Evolutionary conservation across 2,888 invertebrate genomes (phyloP).

Genomic region (Tridacna crocea): DNA sequence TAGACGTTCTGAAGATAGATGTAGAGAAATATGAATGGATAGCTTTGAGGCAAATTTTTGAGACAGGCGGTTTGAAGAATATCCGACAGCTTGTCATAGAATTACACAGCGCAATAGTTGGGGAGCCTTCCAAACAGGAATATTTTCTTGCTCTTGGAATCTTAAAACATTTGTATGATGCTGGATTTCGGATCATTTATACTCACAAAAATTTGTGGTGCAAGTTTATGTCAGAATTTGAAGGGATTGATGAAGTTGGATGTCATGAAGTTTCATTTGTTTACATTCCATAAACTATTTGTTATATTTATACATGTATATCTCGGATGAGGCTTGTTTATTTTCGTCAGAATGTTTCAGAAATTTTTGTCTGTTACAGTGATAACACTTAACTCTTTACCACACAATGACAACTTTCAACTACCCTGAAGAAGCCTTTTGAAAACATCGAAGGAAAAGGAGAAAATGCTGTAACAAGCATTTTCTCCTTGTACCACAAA

Average conservation of each 20-base stretch:
- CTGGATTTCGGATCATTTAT: slow-evolving; percentile 73
- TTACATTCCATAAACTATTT: slow-evolving; percentile 36
- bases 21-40: slow-evolving; percentile 78
- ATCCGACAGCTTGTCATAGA: slow-evolving; percentile 72
- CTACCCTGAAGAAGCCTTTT: no score
- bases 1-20: slow-evolving; percentile 74
- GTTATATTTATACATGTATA: no score
- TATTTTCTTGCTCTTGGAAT: slow-evolving; percentile 69
- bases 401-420: no score
- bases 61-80: slow-evolving; percentile 58
- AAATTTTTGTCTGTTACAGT: no score
- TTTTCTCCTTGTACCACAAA: no score
- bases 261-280: slow-evolving; percentile 72
- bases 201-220: slow-evolving; percentile 73
- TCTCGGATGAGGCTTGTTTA: no score
- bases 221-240: slow-evolving; percentile 68
- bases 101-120: slow-evolving; percentile 69
- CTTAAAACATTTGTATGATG: slow-evolving; percentile 68
- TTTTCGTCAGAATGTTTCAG: no score
- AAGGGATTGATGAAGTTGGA: slow-evolving; percentile 63
- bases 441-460: no score
- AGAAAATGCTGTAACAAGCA: no score
- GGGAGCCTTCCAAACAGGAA: slow-evolving; percentile 69
- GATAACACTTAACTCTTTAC: no score
- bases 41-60: slow-evolving; percentile 67